Evolutionary conservation across 1,140 invertebrate genomes (phyloP), one percentile per base, ranked within the genome.

Genomic region (Papilio aristodemus): DNA sequence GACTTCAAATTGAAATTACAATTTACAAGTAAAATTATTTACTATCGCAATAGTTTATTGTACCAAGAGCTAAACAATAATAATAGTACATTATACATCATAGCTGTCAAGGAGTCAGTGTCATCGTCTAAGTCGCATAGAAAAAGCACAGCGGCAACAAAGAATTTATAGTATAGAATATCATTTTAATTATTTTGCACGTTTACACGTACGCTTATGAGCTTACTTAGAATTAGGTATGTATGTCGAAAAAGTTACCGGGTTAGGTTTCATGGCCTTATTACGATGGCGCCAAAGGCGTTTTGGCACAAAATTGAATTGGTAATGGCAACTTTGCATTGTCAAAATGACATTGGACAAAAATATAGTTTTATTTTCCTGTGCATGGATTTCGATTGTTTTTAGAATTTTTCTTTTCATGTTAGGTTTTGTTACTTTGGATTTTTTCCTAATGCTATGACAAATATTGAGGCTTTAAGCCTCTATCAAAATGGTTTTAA

Each of bases 401-500:
- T 86, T 85, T 85, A 87, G 76, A 71, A 77, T 77, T 80, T 80
- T 82, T 78, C 77, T 76, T 75, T 72, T 70, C 74, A 71, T 69
- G 68, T 76, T 75, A 73, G 66, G 71, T 74, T 73, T 74, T 77
- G 73, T 76, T 78, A 72, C 63, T 84, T 83, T 76, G 70, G 69
- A 75, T 82, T 71, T 80, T 79, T 81, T 72, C 82, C 81, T 85
- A 73, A 90, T 90, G 87, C 79, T 89, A 83, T 90, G 87, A 91
- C 81, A 84, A 83, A 80, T 80, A 73, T 67, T 79, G 86, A 91
- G 87, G 89, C 89, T 82, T 70, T 84, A 80, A 79, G 89, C 89
- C 87, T 90, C 87, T 78, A 73, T 82, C 79, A 93, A 90, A 87
- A 95, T 95, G 94, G 94, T 94, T 82, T 90, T 95, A 87, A 95